Evolutionary conservation across 2,888 invertebrate species (phyloP), one percentile per base, ranked within the genome.

Genomic region (Ornithoptera alexandrae): DNA sequence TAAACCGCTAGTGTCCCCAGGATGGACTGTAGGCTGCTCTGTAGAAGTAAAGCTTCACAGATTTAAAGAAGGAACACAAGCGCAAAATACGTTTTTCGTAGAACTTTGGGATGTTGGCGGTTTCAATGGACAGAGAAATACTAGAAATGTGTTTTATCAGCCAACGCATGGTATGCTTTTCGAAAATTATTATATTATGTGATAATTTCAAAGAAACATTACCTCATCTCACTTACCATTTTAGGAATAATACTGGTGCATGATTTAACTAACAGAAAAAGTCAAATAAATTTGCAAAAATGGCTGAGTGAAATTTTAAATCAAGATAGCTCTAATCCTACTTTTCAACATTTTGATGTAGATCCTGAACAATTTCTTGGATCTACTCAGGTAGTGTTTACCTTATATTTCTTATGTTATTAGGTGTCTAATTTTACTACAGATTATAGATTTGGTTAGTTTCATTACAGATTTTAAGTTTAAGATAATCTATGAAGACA

Each of bases 71-170:
- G 98, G 98, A 1, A 98, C 98, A 0, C 96, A 97, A 24, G 95
- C 96, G 71, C 98, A 99, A 84, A 96, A 96, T 78, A 96, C 97
- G 7, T 98, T 96, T 85, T 98, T 98, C 85, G 94, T 99, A 36
- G 99, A 99, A 90, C 93, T 99, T 50, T 99, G 99, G 97, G 99
- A 99, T 85, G 95, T 99, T 67, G 99, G 99, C 7, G 99, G 99
- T 1, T 98, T 98, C 74, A 95, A 97, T 74, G 97, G 96, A 78
- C 99, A 99, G 84, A 95, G 97, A 81, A 98, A 97, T 85, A 96
- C 98, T n/a, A 94, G 99, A 80, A 95, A 96, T 72, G 97, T 99
- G 1, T 99, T 99, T 88, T 99, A 99, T 88, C 96, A 97, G 81
- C 96, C 97, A 46, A 96, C 97, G 70, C 97, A 99, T 93, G 99